These are phyloP conservation scores for Rhinolophus ferrumequinum DNA, from an alignment of 2,113 vertebrate species.

Conservation along the genomic window DNA sequence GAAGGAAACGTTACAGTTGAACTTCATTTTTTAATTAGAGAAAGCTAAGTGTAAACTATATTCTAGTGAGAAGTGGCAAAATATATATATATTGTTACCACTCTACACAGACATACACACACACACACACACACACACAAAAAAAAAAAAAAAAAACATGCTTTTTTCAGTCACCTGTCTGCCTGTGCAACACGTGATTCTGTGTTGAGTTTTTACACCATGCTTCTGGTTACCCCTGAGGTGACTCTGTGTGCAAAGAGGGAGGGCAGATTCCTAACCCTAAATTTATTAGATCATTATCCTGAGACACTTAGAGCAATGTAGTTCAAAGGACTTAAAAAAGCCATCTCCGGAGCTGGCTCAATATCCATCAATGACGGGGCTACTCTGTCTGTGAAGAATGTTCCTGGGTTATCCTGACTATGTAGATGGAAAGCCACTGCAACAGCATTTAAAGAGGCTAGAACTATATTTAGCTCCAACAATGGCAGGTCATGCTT, in stretches of 20 bases:
- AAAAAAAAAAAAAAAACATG: background rate
- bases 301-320: conserved; percentile 7
- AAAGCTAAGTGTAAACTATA: background rate
- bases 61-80: background rate
- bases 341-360: background rate
- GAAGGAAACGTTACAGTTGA: background rate
- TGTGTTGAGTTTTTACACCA: background rate
- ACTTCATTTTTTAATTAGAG: background rate
- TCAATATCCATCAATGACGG: background rate
- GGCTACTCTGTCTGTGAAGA: background rate
- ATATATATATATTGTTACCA: background rate
- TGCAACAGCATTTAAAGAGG: conserved; percentile 42
- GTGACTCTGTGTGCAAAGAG: background rate
- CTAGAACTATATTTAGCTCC: conserved; percentile 49
- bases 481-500: conserved; percentile 5
- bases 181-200: background rate
- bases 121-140: no score
- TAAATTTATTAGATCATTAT: conserved; percentile 23
- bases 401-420: background rate
- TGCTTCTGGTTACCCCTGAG: background rate
- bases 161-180: background rate
- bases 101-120: background rate
- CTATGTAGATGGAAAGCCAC: background rate
- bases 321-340: conserved; percentile 33
- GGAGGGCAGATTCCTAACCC: background rate